phyloP scores from a whole-genome alignment of 2,113 vertebrate genomes.

The Ailuropoda melanoleuca region DNA sequence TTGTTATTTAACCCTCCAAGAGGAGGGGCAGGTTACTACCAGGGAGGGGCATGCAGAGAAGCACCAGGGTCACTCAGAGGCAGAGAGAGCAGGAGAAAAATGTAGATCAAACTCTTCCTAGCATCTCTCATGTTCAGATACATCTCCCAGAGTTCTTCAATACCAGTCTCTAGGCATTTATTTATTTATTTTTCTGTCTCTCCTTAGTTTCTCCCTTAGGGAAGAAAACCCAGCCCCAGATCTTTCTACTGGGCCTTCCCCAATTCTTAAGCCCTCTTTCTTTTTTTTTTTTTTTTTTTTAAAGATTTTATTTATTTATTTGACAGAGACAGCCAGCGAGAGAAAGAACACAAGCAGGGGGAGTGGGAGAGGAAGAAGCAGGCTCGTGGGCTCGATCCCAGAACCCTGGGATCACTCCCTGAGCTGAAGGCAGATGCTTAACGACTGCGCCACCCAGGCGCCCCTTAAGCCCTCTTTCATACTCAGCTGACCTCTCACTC shows the following conservation, averaged over 20 bases:
- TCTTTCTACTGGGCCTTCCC: neutral
- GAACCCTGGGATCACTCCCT: no score
- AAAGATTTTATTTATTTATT: no score
- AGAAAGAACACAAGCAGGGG: no score
- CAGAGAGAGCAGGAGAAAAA: neutral
- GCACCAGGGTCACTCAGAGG: neutral
- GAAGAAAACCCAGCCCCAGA: neutral
- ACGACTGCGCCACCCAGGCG: no score
- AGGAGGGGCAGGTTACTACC: neutral
- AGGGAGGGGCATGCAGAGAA: neutral
- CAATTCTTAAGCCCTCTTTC: neutral
- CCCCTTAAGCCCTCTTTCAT: neutral
- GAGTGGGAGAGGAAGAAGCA: no score
- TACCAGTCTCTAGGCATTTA: neutral
- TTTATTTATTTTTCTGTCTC: neutral
- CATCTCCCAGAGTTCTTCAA: neutral
- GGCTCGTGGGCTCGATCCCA: no score
- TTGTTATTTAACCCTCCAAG: neutral
- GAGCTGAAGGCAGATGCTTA: no score
- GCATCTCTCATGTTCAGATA: neutral
- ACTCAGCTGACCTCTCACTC: neutral
- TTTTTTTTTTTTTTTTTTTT: no score
- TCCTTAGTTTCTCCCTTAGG: neutral
- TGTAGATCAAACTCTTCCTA: neutral
- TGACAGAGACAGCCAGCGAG: no score